Evolutionary conservation across 2,888 invertebrate genomes (phyloP).

Genomic region (Tenthredo notha): DNA sequence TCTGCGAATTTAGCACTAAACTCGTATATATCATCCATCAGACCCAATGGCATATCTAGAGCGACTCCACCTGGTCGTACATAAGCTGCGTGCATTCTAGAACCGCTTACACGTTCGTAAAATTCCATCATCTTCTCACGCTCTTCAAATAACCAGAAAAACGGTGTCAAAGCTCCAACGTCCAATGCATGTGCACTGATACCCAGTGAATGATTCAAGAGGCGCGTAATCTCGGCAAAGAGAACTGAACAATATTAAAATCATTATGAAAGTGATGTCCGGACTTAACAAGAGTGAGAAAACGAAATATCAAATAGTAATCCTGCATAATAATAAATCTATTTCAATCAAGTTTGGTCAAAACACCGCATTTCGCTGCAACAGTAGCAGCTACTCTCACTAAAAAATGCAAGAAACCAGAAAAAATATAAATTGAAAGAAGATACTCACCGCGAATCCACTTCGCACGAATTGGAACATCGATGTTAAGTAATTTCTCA

Average conservation of each 20-base stretch:
- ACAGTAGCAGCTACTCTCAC: not conserved
- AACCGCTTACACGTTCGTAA: slow-evolving; percentile 98
- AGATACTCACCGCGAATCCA: slow-evolving; percentile 92
- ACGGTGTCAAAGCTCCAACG: slow-evolving; percentile 97
- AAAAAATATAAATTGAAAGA: not conserved
- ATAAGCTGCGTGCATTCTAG: slow-evolving; percentile 99
- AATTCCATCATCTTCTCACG: slow-evolving; percentile 99
- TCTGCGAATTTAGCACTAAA: slow-evolving; percentile 92
- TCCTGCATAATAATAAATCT: not conserved
- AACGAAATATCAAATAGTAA: not conserved
- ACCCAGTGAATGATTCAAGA: slow-evolving; percentile 98
- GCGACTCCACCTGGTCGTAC: slow-evolving; percentile 97
- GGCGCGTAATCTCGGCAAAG: slow-evolving; percentile 96
- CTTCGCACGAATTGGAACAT: slow-evolving; percentile 96
- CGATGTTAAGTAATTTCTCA: slow-evolving; percentile 97
- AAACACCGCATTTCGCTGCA: not conserved
- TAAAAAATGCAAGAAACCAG: not conserved
- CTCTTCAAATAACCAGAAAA: slow-evolving; percentile 99
- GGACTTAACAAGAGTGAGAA: not conserved
- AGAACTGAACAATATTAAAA: slow-evolving; percentile 83
- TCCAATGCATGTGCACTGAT: slow-evolving; percentile 98
- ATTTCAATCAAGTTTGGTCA: not conserved
- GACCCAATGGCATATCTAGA: slow-evolving; percentile 95
- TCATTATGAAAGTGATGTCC: not conserved
- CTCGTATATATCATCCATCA: slow-evolving; percentile 98